Evolutionary conservation across 2,797 vertebrate species (phyloP), one percentile per base, ranked within the genome.

Genomic region (Hyperoplus immaculatus): DNA sequence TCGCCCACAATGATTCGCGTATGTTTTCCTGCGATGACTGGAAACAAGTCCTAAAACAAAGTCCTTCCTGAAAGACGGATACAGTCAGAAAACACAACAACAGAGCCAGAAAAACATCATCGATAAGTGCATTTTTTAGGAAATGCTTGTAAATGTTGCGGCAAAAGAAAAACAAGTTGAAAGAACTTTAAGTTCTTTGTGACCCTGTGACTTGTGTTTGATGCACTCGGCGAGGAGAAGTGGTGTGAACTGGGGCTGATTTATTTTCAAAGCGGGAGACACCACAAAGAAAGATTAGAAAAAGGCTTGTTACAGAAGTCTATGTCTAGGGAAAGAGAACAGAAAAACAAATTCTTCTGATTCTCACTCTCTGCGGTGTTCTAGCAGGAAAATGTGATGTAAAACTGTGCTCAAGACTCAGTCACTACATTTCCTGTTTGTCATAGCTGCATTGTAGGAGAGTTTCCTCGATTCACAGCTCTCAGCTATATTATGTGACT

Each of bases 381-480:
- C 21, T 49, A 73, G 57, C 80, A 78, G 90, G 87, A 92, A 89
- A 87, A 73, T 77, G 46, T 75, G 74, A 78, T 49, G 43, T 79
- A 8, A 38, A 69, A 53, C 73, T 69, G 57, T 58, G n/a, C 67
- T 71, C 54, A 39, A 87, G 88, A 89, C 68, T 87, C 87, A 90
- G 68, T 87, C 63, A 13, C 39, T 69, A 70, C 55, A 63, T 83
- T 88, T 94, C 92, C 91, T 92, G 90, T 90, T 90, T 86, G 75
- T 86, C 64, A 46, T 18, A 21, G 45, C 16, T 63, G 57, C 80
- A 80, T 39, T 77, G 71, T 63, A 0, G 38, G 8, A 81, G 66
- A 73, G 49, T 73, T 82, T 90, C 62, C 57, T 58, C 0, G n/a
- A 58, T 71, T 67, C 38, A 39, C 43, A 46, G 50, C 53, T 54